Base-by-base conservation (phyloP, 2,113 vertebrate species). In the Porphyrio hochstetteri region DNA sequence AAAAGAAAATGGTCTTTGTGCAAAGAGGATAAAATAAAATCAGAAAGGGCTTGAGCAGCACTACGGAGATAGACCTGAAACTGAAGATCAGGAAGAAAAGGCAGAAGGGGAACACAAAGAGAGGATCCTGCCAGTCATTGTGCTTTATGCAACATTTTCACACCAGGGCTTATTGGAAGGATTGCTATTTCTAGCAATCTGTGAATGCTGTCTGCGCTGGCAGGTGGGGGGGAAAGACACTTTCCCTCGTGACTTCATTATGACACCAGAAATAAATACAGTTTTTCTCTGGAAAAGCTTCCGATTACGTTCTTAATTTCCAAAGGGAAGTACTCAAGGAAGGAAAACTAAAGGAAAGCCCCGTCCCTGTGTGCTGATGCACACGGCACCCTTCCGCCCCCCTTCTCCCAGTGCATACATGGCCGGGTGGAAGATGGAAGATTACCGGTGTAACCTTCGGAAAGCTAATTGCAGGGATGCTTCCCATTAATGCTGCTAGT, bases 1-100 rank as follows among this genome's bases (percentile, higher is more conserved):
- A 17, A 93, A 95, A 92, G 80, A 86, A 86, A 84, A 78, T 19
- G 77, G 24, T 60, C 50, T 78, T 81, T 92, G 81, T 82, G 55
- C 44, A 88, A 53, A 68, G 60, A 86, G 80, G 74, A 81, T 92
- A 82, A 95, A 93, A 91, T 69, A 78, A 60, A 94, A 70, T n/a
- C 87, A 84, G 74, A 84, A 91, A 74, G 64, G 71, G 35, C 25
- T 53, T 44, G 65, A 84, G 53, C 57, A 80, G 59, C 44, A 10
- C 42, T 56, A 23, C 0, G 1, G 44, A 52, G 53, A 24, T 6
- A 40, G 72, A 69, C 21, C 13, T 76, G 67, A 86, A 92, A 74
- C 33, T 60, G 75, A 72, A 55, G 53, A 53, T 36, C 12, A 2
- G 53, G 72, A 82, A 71, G 35, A 79, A 88, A 86, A 93, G 65